phyloP scores from a whole-genome alignment of 2,888 invertebrate genomes.

The Oligia fasciuncula region DNA sequence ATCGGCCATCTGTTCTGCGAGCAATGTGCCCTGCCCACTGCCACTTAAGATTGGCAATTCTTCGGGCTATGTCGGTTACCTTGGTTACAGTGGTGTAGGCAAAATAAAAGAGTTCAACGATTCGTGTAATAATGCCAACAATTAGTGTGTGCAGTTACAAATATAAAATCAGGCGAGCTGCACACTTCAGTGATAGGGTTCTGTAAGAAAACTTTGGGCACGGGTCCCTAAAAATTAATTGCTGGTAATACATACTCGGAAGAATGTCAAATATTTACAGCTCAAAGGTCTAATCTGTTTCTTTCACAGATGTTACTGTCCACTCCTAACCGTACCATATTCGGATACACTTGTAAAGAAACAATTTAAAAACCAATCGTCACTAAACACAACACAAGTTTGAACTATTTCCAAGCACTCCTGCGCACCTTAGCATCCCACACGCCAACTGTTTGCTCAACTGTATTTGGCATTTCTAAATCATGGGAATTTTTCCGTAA shows the following conservation, averaged over 20 bases:
- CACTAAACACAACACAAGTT: conserved; percentile 42
- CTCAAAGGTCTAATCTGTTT: conserved; percentile 13
- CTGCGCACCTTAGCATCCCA: conserved; percentile 48
- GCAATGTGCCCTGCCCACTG: no score
- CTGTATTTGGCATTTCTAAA: conserved; percentile 61
- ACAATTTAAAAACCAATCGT: conserved; percentile 47
- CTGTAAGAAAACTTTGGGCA: no score
- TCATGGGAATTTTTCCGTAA: conserved; percentile 51
- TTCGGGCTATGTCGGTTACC: no score
- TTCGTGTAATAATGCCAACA: no score
- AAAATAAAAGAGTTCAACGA: no score
- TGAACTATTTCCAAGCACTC: conserved; percentile 53
- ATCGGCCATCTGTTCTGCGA: no score
- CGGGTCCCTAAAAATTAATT: no score
- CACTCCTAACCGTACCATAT: background rate
- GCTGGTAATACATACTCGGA: background rate
- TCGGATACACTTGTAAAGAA: conserved; percentile 16
- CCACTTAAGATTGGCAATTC: no score
- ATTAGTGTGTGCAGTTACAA: no score
- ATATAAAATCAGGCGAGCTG: no score
- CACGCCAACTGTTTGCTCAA: conserved; percentile 59
- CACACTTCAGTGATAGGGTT: no score
- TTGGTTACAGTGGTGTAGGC: no score
- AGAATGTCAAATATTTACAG: conserved; percentile 11
- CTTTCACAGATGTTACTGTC: conserved; percentile 4